Evolutionary conservation across 2,113 vertebrate genomes (phyloP).

Genomic region (Marmota flaviventris): DNA sequence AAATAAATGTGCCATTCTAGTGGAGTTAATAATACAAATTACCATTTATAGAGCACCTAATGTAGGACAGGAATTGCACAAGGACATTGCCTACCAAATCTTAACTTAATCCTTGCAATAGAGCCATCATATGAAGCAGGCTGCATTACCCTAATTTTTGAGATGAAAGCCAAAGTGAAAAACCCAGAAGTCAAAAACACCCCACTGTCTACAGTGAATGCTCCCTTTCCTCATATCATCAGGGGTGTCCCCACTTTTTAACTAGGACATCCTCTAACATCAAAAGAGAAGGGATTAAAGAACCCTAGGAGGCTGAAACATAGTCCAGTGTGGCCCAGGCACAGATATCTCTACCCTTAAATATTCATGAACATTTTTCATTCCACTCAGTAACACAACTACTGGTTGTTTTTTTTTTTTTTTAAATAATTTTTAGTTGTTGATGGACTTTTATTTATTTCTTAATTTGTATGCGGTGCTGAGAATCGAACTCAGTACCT

Average conservation of each 20-base stretch:
- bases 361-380: not conserved
- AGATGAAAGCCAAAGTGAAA: conserved; percentile 36
- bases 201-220: not conserved
- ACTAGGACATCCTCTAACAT: not conserved
- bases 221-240: not conserved
- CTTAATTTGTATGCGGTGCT: too few species aligned
- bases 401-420: not conserved
- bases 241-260: not conserved
- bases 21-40: conserved; percentile 3
- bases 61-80: conserved; percentile 32
- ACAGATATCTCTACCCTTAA: not conserved
- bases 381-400: not conserved
- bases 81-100: conserved; percentile 47
- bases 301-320: not conserved
- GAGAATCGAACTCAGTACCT: too few species aligned
- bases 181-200: not conserved
- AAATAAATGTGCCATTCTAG: not conserved
- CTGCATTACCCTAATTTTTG: conserved; percentile 28
- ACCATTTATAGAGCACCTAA: conserved; percentile 20
- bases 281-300: not conserved
- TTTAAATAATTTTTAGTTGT: too few species aligned
- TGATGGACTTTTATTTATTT: too few species aligned
- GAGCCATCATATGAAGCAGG: not conserved
- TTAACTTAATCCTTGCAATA: conserved; percentile 60
- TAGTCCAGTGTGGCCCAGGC: not conserved